Evolutionary conservation across 2,888 invertebrate genomes (phyloP), one percentile per base, ranked within the genome.

Genomic region (Geotrupes spiniger): DNA sequence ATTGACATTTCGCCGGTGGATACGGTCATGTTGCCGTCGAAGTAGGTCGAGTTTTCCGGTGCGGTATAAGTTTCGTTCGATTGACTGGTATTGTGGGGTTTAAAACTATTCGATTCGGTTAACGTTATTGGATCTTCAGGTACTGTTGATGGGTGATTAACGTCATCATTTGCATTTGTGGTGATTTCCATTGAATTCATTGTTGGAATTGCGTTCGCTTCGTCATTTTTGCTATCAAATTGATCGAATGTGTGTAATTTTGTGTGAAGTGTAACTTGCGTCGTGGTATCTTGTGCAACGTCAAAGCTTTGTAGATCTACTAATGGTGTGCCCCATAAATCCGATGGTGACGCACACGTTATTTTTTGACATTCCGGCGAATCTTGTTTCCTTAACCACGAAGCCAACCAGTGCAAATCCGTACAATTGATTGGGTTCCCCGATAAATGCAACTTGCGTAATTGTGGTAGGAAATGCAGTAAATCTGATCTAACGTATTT

Each of bases 401-500:
- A 77, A 17, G 79, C 81, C 1, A 85, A 64, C 85, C 84, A 85
- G 52, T 80, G 71, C 50, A 84, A 75, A 17, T 80, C 77, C 37
- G 77, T 80, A 68, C 90, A 91, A 63, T 85, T 82, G 72, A 89
- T 80, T 15, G 79, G 76, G 68, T 91, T 91, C 3, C 83, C 85
- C 46, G 80, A 79, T 46, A 91, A 69, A 58, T 83, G 78, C 38
- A 90, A 70, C 12, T 78, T 76, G 58, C 81, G 80, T 40, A 91
- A 69, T 63, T 86, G 83, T 0, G 85, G 84, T 54, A 90, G 77
- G 64, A 83, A 81, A 63, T 82, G 81, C 39, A 84, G 72, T 47
- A 90, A 73, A 66, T 87, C 85, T 46, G 80, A 79, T 54, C 85
- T 79, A 42, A 91, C 76, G 54, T 77, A 77, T 43, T 81, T 79